phyloP scores from a whole-genome alignment of 2,797 vertebrate species.

The Selene dorsalis region DNA sequence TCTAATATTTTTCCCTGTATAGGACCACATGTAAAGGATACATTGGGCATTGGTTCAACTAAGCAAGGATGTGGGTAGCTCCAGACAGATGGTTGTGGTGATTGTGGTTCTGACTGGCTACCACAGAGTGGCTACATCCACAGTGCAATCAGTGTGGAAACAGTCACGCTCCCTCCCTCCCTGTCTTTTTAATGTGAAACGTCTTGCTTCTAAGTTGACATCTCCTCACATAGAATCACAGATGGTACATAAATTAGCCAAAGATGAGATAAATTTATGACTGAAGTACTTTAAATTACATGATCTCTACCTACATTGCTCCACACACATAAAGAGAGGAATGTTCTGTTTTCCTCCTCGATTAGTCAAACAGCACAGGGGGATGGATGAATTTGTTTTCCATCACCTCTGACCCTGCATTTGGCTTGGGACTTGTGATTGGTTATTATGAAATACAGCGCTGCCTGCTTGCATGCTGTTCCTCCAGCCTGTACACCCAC shows the following conservation, averaged over 20 bases:
- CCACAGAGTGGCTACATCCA: conserved; percentile 40
- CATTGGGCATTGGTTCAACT: conserved; percentile 8
- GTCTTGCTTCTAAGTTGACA: not conserved
- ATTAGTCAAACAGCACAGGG: conserved; percentile 32
- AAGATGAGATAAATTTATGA: conserved; percentile 1
- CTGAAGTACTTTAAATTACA: conserved; percentile 12
- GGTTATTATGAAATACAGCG: conserved; percentile 35
- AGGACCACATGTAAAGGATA: conserved; percentile 39
- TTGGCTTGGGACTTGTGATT: conserved; percentile 26
- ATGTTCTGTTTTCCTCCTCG: conserved; percentile 37
- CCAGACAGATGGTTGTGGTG: conserved; percentile 53
- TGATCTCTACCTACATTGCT: not conserved
- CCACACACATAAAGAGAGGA: conserved; percentile 24
- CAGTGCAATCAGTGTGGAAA: conserved; percentile 21
- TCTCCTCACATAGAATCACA: not conserved
- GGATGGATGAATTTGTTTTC: conserved; percentile 43
- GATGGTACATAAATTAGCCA: not conserved
- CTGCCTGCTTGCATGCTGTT: conserved; percentile 18
- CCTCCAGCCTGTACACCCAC: conserved; percentile 44
- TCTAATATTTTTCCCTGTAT: conserved; percentile 23
- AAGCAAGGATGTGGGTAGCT: conserved; percentile 61
- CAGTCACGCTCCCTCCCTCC: not conserved
- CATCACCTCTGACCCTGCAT: conserved; percentile 42
- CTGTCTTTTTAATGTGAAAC: conserved; percentile 7
- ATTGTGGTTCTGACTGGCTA: conserved; percentile 31